These are phyloP conservation scores for Trileptium ribeirensis DNA, from an alignment of 2,888 invertebrate genomes.

Conservation along the genomic window DNA sequence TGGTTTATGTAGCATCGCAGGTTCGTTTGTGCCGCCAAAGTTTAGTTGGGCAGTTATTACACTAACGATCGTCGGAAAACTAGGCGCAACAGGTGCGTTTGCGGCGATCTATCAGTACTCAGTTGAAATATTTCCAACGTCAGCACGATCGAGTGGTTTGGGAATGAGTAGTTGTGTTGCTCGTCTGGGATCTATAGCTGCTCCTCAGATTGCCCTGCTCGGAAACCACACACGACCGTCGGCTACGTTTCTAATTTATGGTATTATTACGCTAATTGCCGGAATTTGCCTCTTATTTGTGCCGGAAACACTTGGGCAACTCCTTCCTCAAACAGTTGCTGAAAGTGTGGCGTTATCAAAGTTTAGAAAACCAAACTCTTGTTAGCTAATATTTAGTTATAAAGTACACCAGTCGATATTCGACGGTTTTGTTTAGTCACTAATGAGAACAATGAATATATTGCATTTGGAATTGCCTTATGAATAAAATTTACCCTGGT, in stretches of 20 bases:
- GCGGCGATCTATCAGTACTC: conserved; percentile 25
- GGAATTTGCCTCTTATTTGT: conserved; percentile 14
- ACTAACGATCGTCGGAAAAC: conserved; percentile 10
- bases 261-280: background rate
- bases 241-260: conserved; percentile 22
- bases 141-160: conserved; percentile 18
- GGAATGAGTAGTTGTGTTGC: conserved; percentile 19
- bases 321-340: conserved; percentile 22
- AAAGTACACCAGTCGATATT: too few species aligned
- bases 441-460: too few species aligned
- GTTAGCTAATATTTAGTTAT: too few species aligned
- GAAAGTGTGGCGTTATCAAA: conserved; percentile 19
- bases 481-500: too few species aligned
- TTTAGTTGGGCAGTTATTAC: background rate
- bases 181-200: conserved; percentile 20
- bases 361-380: too few species aligned
- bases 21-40: background rate
- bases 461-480: too few species aligned
- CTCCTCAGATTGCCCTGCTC: conserved; percentile 24
- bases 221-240: conserved; percentile 4
- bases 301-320: conserved; percentile 23
- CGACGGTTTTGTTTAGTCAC: too few species aligned
- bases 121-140: conserved; percentile 26
- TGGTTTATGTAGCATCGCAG: background rate
- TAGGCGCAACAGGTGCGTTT: conserved; percentile 16